Evolutionary conservation across 2,113 vertebrate genomes (phyloP).

Genomic region (Rhipidura dahli): DNA sequence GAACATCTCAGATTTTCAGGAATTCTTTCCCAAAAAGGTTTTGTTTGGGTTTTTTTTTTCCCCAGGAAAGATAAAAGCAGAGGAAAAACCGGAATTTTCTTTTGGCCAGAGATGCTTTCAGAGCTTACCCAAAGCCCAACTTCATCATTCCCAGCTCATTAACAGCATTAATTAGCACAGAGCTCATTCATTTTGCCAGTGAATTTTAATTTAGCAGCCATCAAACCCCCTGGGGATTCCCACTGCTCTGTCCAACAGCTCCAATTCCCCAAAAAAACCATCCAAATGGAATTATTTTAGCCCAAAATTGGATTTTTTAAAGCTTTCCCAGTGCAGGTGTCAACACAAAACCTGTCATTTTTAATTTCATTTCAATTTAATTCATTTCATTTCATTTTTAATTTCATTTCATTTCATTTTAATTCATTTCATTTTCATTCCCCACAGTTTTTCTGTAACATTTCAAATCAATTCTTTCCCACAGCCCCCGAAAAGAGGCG

Average conservation of each 20-base stretch:
- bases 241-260: not conserved
- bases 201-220: not conserved
- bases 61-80: not conserved
- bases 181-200: not conserved
- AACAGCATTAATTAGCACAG: not conserved
- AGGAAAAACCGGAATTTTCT: not conserved
- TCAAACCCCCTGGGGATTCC: not conserved
- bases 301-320: not conserved
- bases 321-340: not conserved
- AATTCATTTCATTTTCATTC: not conserved
- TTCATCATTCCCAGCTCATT: not conserved
- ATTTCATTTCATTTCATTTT: too few relatives aligned
- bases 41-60: not conserved
- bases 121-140: not conserved
- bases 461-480: not conserved
- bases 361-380: not conserved
- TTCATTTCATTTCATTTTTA: not conserved
- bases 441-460: not conserved
- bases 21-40: not conserved
- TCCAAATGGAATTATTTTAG: not conserved
- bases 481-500: not conserved
- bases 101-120: not conserved
- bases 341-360: not conserved
- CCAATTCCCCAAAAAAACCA: not conserved
- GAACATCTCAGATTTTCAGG: constrained; percentile 27